Percentiles rank a stretch among this genome's conserved stretches.
phyloP scores from a whole-genome alignment of 23 tunicate genomes.

The Phallusia fumigata region DNA sequence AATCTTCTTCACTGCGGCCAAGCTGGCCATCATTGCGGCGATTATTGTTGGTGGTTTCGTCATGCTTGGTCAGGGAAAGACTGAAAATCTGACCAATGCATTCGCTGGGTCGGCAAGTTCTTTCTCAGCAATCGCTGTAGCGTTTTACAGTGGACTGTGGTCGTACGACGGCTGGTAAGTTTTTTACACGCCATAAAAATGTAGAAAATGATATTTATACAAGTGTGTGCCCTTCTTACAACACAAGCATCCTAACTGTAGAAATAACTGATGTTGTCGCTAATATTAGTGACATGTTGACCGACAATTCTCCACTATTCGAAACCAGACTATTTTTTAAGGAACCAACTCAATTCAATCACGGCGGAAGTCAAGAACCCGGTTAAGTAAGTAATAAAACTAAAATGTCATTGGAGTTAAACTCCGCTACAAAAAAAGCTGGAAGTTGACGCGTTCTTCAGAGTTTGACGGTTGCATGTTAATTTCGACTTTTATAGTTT shows the following conservation, averaged over 20 bases:
- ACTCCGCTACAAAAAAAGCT: no score
- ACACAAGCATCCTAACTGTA: no score
- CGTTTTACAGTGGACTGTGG: constrained; percentile 86
- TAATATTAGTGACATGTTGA: no score
- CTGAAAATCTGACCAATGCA: constrained; percentile 66
- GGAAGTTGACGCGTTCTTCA: no score
- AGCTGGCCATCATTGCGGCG: constrained; percentile 59
- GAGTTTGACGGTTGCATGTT: no score
- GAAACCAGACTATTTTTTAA: constrained; percentile 22
- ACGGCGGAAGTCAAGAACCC: constrained; percentile 74
- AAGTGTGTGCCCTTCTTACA: no score
- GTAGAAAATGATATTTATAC: no score
- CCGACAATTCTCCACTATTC: no score
- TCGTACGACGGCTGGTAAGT: constrained; percentile 90
- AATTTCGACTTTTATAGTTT: no score
- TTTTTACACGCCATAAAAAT: no score
- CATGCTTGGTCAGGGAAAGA: constrained; percentile 52
- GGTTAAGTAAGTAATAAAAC: constrained; percentile 36
- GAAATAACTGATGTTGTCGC: no score
- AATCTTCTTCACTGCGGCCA: constrained; percentile 80
- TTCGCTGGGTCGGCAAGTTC: constrained; percentile 68
- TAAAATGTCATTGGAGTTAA: no score
- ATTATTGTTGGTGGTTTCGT: constrained; percentile 79
- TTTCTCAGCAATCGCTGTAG: constrained; percentile 75
- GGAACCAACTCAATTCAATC: constrained; percentile 71